These are phyloP conservation scores for Carollia perspicillata DNA, from an alignment of 2,113 vertebrate species.

Conservation along the genomic window DNA sequence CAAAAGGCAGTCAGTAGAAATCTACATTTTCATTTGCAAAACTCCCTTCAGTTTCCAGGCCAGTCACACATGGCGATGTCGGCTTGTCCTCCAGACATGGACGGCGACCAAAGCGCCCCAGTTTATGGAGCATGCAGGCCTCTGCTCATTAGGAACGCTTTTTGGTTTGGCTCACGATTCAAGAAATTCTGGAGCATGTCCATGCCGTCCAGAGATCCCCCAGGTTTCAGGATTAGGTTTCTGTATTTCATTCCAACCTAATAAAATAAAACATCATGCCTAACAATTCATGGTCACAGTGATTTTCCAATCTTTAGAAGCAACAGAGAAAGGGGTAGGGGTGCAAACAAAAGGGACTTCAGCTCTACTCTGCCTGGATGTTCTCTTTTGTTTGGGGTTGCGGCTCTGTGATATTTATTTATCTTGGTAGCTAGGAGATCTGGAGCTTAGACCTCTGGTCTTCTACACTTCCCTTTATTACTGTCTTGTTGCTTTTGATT, in stretches of 20 bases:
- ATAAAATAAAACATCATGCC: slow-evolving; percentile 73
- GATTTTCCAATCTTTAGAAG: slow-evolving; percentile 54
- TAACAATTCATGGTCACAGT: slow-evolving; percentile 61
- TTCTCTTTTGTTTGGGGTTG: background rate
- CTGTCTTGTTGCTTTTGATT: background rate
- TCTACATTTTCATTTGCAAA: slow-evolving; percentile 55
- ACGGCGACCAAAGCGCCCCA: slow-evolving; percentile 46
- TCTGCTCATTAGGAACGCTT: slow-evolving; percentile 93
- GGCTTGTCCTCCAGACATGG: slow-evolving; percentile 60
- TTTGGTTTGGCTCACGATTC: slow-evolving; percentile 88
- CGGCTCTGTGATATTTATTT: background rate
- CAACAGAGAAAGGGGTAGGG: background rate
- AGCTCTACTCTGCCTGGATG: slow-evolving; percentile 41
- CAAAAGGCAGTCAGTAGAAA: slow-evolving; percentile 62
- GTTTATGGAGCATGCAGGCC: slow-evolving; percentile 83
- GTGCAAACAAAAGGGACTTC: slow-evolving; percentile 17
- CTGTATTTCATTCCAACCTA: slow-evolving; percentile 95
- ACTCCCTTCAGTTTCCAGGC: slow-evolving; percentile 69
- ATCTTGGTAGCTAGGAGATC: slow-evolving; percentile 37
- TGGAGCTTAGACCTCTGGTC: background rate
- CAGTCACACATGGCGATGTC: slow-evolving; percentile 58
- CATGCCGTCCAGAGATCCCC: slow-evolving; percentile 92
- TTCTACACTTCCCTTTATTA: background rate
- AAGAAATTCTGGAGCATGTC: slow-evolving; percentile 93
- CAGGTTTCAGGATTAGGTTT: slow-evolving; percentile 91